These are phyloP conservation scores for Lacanobia wlatinum DNA, from an alignment of 2,888 invertebrate genomes.

Conservation along the genomic window DNA sequence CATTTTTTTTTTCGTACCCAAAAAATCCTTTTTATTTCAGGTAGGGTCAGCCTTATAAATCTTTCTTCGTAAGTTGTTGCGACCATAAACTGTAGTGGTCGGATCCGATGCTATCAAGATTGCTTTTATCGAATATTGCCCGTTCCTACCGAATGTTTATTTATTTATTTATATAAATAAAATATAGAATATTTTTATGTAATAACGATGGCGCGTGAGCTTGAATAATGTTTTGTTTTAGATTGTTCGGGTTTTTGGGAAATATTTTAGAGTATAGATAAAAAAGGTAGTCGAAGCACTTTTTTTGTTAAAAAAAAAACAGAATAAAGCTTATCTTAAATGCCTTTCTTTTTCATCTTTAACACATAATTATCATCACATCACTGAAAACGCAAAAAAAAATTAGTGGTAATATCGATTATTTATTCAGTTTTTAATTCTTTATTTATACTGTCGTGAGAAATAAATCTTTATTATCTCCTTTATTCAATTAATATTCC, in stretches of 20 bases:
- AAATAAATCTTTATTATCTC: too few relatives aligned
- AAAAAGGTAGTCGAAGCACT: neutral
- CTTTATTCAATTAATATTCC: too few relatives aligned
- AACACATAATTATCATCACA: too few relatives aligned
- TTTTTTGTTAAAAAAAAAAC: neutral
- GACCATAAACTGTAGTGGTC: slow-evolving; percentile 79
- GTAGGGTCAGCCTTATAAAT: slow-evolving; percentile 82
- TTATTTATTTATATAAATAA: slow-evolving; percentile 48
- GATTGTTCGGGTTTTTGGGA: neutral
- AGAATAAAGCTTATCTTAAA: neutral
- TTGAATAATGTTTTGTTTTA: slow-evolving; percentile 42
- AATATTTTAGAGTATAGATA: neutral
- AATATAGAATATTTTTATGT: slow-evolving; percentile 42
- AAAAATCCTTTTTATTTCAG: slow-evolving; percentile 75
- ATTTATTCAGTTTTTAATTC: too few relatives aligned
- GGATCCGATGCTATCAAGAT: slow-evolving; percentile 80
- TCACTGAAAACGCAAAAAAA: too few relatives aligned
- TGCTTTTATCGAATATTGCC: slow-evolving; percentile 84
- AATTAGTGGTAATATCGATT: too few relatives aligned
- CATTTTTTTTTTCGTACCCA: slow-evolving; percentile 69
- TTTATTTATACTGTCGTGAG: too few relatives aligned
- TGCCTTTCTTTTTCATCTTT: neutral
- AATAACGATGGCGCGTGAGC: slow-evolving; percentile 40
- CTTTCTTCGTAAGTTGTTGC: slow-evolving; percentile 81
- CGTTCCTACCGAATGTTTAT: slow-evolving; percentile 55